Base-by-base conservation (phyloP, 2,113 vertebrate species). In the Rhinichthys klamathensis region DNA sequence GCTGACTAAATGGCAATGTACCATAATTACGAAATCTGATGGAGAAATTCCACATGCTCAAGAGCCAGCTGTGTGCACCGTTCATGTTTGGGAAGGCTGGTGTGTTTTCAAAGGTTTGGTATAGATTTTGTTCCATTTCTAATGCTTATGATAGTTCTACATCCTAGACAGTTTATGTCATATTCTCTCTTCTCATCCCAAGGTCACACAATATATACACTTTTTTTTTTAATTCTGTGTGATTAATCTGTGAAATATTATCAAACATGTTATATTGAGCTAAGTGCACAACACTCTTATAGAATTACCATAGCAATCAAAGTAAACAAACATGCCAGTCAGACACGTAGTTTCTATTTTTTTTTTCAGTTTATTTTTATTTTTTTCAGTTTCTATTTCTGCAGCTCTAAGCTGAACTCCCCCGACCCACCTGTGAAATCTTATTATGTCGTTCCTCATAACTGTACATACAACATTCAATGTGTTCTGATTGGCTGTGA, bases 1-100 rank as follows among this genome's bases (percentile, higher is more conserved):
- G 51, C 70, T 75, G 84, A 87, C 84, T 83, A 83, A 85, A 88
- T 85, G 79, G 75, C 81, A 82, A 84, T 87, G 69, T 60, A 67
- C 79, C 67, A 86, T 85, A 76, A 88, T 83, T 87, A 69, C 72
- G 72, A 32, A 80, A 74, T 60, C 35, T 72, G 46, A 81, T 61
- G 73, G 73, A 61, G 83, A 85, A 87, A 87, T 87, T 87, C 58
- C 56, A 83, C 81, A 79, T 72, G 63, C 49, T 70, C 32, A 41
- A 70, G 67, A 83, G 67, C 49, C 67, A 83, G 81, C 67, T 83
- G 81, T 72, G 65, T 72, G 10, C 32, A 58, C 63, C 38, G 12
- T 35, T 65, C 21, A 51, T 83, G 44, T 46, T 67, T 6, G 4
- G 25, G 18, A n/a, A 51, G 61, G 6, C 16, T 49, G 27, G 61